phyloP scores from a whole-genome alignment of 2,113 vertebrate genomes.

The Hippocampus guttulatus region DNA sequence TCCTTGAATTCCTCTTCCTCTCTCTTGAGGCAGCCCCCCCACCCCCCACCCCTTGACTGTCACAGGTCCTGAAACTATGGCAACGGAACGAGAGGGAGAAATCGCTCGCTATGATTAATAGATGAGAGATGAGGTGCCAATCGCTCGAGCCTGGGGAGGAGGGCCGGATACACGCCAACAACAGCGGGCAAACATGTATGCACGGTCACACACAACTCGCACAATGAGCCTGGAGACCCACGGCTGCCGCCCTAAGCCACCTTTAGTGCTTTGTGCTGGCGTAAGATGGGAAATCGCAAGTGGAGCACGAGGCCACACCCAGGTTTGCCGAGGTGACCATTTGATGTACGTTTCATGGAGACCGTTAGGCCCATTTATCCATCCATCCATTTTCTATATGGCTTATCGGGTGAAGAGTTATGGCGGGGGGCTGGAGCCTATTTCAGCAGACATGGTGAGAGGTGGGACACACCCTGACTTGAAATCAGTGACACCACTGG shows the following conservation, averaged over 20 bases:
- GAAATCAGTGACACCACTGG: background rate
- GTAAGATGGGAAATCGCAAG: conserved; percentile 23
- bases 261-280: conserved; percentile 32
- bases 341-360: background rate
- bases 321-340: background rate
- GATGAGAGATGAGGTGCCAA: conserved; percentile 91
- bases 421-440: background rate
- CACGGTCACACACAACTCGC: background rate
- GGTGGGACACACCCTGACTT: background rate
- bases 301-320: conserved; percentile 14
- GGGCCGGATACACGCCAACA: conserved; percentile 69
- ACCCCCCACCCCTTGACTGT: conserved; percentile 75
- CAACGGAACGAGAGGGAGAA: conserved; percentile 97
- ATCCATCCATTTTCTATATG: background rate
- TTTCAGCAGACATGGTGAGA: background rate
- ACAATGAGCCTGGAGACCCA: conserved; percentile 7
- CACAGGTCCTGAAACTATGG: conserved; percentile 97
- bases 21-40: conserved; percentile 52
- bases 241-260: conserved; percentile 28
- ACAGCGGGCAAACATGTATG: conserved; percentile 45
- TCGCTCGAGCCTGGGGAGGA: conserved; percentile 77
- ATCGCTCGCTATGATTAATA: conserved; percentile 97
- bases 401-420: background rate
- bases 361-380: background rate
- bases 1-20: conserved; percentile 63